phyloP scores from a whole-genome alignment of 2,888 invertebrate species.

The Parnassius smintheus region DNA sequence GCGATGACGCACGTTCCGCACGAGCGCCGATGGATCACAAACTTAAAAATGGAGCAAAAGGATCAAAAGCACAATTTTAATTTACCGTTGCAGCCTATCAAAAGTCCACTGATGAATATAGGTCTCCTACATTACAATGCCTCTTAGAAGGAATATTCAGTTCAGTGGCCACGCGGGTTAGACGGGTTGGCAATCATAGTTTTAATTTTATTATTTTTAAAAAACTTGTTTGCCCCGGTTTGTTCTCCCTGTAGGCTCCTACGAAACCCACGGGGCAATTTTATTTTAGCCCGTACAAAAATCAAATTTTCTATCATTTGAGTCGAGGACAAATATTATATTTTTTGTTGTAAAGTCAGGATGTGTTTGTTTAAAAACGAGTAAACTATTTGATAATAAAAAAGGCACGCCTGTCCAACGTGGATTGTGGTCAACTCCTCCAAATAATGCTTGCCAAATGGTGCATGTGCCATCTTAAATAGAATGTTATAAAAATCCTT shows the following conservation, averaged over 20 bases:
- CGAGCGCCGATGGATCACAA: slow-evolving; percentile 11
- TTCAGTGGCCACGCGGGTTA: no score
- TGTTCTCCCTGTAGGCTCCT: no score
- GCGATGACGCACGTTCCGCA: slow-evolving; percentile 20
- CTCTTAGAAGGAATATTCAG: no score
- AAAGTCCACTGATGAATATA: no score
- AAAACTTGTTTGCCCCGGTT: no score
- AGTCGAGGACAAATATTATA: background rate
- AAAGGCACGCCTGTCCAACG: no score
- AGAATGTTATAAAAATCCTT: background rate
- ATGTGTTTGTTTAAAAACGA: slow-evolving; percentile 23
- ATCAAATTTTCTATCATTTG: background rate
- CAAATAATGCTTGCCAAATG: no score
- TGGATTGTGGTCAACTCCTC: no score
- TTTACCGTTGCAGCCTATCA: background rate
- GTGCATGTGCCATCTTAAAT: no score
- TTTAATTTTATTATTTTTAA: no score
- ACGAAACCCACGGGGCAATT: background rate
- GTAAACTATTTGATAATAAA: slow-evolving; percentile 38
- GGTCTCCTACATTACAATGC: no score
- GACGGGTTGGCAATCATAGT: no score
- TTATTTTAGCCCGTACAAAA: slow-evolving; percentile 5
- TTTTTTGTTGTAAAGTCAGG: background rate
- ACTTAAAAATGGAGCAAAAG: slow-evolving; percentile 2
- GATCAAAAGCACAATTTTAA: slow-evolving; percentile 3